A percentile compares a stretch with the other conserved stretches of the same genome.
phyloP scores from a whole-genome alignment of 2,888 invertebrate genomes.

The Pristionchus entomophagus region DNA sequence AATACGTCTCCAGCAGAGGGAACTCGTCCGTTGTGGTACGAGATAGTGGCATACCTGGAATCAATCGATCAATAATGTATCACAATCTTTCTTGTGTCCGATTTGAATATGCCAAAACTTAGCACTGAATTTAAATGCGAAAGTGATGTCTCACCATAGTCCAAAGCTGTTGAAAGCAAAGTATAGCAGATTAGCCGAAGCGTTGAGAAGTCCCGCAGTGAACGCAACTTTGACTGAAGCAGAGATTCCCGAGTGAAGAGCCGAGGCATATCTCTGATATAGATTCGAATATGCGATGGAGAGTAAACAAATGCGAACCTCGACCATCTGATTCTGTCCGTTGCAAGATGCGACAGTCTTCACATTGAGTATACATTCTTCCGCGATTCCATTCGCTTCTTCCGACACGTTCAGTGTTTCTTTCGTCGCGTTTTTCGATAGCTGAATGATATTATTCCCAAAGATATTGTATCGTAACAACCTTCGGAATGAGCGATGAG shows the following conservation, averaged over 20 bases:
- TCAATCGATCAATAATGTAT: too few relatives aligned
- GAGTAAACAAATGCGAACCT: neutral
- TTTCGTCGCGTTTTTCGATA: neutral
- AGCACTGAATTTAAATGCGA: neutral
- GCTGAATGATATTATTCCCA: neutral
- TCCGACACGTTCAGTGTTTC: neutral
- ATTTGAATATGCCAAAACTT: too few relatives aligned
- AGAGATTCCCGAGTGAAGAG: neutral
- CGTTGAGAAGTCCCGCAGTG: neutral
- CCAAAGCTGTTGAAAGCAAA: neutral
- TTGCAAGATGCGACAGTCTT: conserved; percentile 12
- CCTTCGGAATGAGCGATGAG: neutral
- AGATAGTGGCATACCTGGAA: neutral
- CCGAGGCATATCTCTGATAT: neutral
- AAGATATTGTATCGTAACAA: neutral
- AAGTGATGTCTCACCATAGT: neutral
- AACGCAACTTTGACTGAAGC: neutral
- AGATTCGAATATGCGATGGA: too few relatives aligned
- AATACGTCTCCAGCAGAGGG: neutral
- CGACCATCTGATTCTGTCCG: neutral
- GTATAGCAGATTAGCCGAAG: neutral
- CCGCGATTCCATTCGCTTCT: conserved; percentile 31
- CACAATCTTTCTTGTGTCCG: too few relatives aligned
- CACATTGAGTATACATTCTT: conserved; percentile 26
- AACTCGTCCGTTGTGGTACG: neutral